phyloP scores from a whole-genome alignment of 2,113 vertebrate genomes.

The Rhinolophus sinicus region DNA sequence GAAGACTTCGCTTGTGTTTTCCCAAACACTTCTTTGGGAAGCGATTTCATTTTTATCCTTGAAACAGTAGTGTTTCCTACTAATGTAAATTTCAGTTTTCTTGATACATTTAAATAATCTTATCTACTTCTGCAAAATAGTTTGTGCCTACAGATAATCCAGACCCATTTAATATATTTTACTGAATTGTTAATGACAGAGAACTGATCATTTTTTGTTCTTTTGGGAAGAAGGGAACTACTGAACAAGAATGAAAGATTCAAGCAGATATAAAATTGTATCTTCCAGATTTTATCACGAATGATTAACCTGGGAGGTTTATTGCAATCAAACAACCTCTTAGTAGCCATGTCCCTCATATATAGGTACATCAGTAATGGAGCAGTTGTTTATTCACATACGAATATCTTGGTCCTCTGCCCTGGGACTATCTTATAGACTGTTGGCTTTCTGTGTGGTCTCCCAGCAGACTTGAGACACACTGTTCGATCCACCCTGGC shows the following conservation, averaged over 20 bases:
- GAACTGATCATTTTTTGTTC: background rate
- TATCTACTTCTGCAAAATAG: background rate
- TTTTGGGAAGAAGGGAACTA: background rate
- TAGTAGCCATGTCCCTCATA: background rate
- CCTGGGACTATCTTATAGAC: background rate
- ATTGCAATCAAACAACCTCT: background rate
- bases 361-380: background rate
- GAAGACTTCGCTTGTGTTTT: background rate
- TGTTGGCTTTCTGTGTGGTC: background rate
- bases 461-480: background rate
- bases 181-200: background rate
- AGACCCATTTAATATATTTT: background rate
- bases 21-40: background rate
- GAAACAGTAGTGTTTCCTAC: background rate
- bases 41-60: slow-evolving; percentile 4
- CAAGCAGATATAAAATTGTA: background rate
- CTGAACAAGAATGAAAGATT: background rate
- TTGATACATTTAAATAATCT: slow-evolving; percentile 14
- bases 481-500: background rate
- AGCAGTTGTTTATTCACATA: background rate
- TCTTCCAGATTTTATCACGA: background rate
- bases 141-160: background rate
- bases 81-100: background rate
- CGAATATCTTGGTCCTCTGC: background rate
- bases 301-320: background rate